These are phyloP conservation scores for Tineola bisselliella DNA, from an alignment of 2,888 invertebrate species.

Conservation along the genomic window DNA sequence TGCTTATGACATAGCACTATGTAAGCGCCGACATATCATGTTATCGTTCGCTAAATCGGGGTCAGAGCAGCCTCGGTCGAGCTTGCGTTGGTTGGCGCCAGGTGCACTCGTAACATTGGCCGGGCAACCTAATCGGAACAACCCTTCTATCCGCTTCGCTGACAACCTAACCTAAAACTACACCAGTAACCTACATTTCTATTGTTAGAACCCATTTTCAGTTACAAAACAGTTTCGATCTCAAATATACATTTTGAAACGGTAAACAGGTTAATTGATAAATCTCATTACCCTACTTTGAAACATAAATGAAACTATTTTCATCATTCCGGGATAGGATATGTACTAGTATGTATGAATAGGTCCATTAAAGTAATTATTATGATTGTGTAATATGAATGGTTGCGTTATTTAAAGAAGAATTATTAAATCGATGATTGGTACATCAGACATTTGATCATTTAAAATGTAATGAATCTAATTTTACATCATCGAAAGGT, in stretches of 20 bases:
- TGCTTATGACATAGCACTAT: background rate
- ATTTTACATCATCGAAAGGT: background rate
- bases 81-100: background rate
- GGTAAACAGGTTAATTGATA: background rate
- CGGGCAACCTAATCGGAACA: background rate
- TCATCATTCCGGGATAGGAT: background rate
- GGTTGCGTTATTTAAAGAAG: background rate
- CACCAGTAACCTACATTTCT: background rate
- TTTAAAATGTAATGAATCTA: background rate
- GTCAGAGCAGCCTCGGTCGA: slow-evolving; percentile 1
- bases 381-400: background rate
- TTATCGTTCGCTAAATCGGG: background rate
- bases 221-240: background rate
- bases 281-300: slow-evolving; percentile 3
- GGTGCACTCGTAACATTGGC: background rate
- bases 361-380: background rate
- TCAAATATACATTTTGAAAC: background rate
- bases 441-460: too few relatives aligned
- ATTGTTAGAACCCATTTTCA: background rate
- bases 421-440: too few relatives aligned
- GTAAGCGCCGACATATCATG: background rate
- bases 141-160: background rate
- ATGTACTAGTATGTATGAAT: background rate
- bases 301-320: background rate
- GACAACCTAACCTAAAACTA: background rate